Evolutionary conservation across 2,797 vertebrate genomes (phyloP).

Genomic region (Sylvilagus floridanus): DNA sequence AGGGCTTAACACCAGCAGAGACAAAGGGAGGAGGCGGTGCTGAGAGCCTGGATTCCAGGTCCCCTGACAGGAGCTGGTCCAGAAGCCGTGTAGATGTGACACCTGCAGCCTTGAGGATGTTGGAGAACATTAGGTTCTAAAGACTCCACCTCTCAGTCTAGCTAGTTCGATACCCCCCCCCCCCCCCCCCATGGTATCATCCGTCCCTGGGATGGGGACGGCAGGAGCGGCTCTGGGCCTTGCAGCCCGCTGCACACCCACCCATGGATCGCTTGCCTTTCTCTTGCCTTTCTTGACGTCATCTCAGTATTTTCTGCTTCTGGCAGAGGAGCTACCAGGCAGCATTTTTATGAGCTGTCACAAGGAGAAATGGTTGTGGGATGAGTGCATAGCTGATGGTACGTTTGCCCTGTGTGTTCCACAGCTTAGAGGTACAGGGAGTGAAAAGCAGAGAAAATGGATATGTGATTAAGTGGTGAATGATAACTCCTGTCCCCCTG

Average conservation of each 20-base stretch:
- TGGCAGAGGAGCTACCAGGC: neutral
- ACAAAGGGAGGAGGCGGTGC: neutral
- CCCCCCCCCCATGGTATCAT: neutral
- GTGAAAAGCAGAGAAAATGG: neutral
- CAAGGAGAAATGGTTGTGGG: neutral
- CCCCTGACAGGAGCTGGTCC: neutral
- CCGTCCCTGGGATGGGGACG: fast-evolving
- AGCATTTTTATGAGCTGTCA: slow-evolving; percentile 37
- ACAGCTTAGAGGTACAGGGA: neutral
- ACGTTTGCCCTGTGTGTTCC: neutral
- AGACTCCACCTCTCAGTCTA: neutral
- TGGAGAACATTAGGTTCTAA: neutral
- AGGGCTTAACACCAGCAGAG: neutral
- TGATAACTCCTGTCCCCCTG: neutral
- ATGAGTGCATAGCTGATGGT: neutral
- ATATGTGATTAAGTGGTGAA: neutral
- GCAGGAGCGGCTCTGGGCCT: neutral
- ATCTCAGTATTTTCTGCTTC: neutral
- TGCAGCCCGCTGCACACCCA: neutral
- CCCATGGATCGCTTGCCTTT: neutral
- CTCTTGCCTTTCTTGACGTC: neutral
- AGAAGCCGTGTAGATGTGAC: neutral
- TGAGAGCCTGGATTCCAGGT: neutral
- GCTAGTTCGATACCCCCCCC: neutral
- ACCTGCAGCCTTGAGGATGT: neutral